Percentiles rank a stretch among this genome's conserved stretches.
These are phyloP conservation scores for Myotis vivesi DNA, from an alignment of 2,797 vertebrate species.

Conservation along the genomic window DNA sequence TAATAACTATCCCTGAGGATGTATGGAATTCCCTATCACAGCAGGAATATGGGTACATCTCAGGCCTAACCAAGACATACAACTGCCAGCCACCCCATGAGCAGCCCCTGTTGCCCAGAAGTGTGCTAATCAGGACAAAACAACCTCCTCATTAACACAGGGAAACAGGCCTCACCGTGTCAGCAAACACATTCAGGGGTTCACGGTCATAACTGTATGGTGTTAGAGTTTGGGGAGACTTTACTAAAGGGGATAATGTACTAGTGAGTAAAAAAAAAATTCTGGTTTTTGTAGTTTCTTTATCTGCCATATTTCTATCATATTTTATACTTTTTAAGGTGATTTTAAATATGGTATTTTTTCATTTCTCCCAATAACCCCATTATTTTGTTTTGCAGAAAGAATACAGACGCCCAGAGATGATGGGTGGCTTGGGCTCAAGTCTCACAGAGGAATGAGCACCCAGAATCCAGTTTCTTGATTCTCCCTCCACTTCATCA, in stretches of 20 bases:
- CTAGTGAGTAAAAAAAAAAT: background rate
- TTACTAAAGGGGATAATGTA: background rate
- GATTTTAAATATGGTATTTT: background rate
- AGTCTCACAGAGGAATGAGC: background rate
- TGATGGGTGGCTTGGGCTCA: background rate
- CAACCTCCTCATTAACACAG: background rate
- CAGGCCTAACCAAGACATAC: background rate
- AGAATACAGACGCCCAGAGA: background rate
- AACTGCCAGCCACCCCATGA: background rate
- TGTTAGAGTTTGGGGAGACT: background rate
- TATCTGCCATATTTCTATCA: background rate
- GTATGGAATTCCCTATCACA: background rate
- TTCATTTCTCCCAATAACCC: background rate
- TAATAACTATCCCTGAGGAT: background rate
- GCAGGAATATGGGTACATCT: background rate
- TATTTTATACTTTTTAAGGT: slow-evolving; percentile 14
- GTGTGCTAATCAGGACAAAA: background rate
- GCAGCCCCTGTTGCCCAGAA: background rate
- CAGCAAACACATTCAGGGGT: background rate
- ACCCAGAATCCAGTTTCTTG: background rate
- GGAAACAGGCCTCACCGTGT: background rate
- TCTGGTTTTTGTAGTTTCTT: background rate
- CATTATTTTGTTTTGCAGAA: background rate
- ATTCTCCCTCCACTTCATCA: background rate
- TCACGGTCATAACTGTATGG: background rate